phyloP scores from a whole-genome alignment of 2,113 vertebrate genomes.

The Cephalopholis sonnerati region DNA sequence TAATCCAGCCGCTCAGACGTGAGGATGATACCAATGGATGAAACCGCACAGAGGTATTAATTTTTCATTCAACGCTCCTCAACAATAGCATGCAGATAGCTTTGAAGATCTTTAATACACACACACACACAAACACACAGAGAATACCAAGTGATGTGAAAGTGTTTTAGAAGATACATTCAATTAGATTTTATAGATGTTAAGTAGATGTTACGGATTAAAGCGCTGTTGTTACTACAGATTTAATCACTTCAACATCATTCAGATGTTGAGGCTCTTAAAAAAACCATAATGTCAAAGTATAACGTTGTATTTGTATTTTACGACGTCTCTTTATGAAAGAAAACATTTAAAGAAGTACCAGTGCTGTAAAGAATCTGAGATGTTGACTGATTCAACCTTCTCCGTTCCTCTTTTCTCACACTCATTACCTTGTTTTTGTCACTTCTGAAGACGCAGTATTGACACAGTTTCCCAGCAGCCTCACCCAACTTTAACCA shows the following conservation, averaged over 20 bases:
- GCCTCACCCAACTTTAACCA: not conserved
- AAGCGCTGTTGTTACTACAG: not conserved
- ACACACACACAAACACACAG: not conserved
- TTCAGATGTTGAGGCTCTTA: not conserved
- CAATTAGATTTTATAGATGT: not conserved
- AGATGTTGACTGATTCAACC: not conserved
- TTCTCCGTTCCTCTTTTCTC: not conserved
- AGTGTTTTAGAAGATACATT: not conserved
- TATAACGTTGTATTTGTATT: not conserved
- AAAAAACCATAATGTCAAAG: not conserved
- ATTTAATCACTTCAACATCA: not conserved
- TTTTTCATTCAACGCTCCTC: constrained; percentile 35
- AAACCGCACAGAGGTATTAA: constrained; percentile 18
- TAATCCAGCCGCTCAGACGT: constrained; percentile 63
- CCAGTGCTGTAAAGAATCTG: not conserved
- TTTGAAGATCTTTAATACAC: not conserved
- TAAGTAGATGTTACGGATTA: not conserved
- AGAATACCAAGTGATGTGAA: not conserved
- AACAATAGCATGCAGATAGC: constrained; percentile 8
- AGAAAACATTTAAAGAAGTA: not conserved
- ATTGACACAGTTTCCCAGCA: not conserved
- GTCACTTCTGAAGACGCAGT: not conserved
- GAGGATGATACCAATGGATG: constrained; percentile 49
- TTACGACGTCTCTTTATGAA: no score
- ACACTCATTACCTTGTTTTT: not conserved